phyloP scores from a whole-genome alignment of 2,113 vertebrate genomes.

The Lophochroa leadbeateri region DNA sequence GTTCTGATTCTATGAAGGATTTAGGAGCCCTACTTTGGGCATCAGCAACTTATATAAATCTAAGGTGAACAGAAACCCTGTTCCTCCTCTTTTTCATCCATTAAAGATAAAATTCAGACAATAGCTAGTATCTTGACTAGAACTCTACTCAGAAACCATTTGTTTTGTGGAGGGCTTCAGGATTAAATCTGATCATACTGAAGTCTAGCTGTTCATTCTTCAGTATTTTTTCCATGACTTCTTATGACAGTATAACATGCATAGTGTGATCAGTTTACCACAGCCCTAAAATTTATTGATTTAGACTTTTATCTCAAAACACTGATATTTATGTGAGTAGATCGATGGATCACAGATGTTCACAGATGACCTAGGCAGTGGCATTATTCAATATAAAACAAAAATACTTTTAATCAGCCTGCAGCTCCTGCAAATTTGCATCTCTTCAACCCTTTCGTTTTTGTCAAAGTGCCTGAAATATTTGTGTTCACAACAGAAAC shows the following conservation, averaged over 20 bases:
- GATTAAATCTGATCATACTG: neutral
- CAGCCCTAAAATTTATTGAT: conserved; percentile 18
- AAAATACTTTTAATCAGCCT: neutral
- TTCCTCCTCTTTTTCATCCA: neutral
- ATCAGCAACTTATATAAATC: neutral
- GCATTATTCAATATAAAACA: conserved; percentile 9
- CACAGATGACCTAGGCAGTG: conserved; percentile 19
- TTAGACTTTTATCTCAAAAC: conserved; percentile 25
- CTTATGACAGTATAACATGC: neutral
- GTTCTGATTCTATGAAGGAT: neutral
- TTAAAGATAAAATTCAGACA: neutral
- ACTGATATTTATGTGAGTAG: conserved; percentile 6
- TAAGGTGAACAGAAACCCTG: neutral
- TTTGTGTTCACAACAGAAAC: neutral
- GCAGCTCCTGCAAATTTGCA: neutral
- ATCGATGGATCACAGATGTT: conserved; percentile 15
- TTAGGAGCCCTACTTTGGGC: fast-evolving
- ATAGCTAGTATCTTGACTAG: neutral
- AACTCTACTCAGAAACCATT: neutral
- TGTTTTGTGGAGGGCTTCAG: neutral
- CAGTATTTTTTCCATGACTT: neutral
- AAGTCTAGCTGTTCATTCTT: neutral
- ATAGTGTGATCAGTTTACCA: neutral
- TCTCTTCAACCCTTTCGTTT: neutral
- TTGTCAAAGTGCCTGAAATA: neutral